A percentile compares a stretch with the other conserved stretches of the same genome.
Conservation (phyloP, 1,140 invertebrate species). For the Zaprionus kolodkinae region DNA sequence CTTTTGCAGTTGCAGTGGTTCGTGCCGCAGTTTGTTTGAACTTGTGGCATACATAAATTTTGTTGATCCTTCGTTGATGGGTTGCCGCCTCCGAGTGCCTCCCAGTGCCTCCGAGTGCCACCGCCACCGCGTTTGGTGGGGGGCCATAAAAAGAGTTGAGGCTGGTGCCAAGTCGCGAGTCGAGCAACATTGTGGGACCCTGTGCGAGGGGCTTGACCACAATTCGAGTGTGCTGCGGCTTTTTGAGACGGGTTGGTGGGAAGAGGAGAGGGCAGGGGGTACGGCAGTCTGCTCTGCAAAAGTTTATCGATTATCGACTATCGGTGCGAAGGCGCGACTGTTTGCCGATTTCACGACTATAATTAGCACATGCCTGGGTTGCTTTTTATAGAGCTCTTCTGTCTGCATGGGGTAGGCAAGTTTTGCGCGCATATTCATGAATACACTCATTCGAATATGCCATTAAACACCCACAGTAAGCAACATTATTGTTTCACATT, state of each 20-base stretch:
- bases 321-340: slow-evolving; percentile 23
- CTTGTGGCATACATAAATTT: slow-evolving; percentile 64
- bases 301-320: slow-evolving; percentile 61
- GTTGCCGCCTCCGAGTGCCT: slow-evolving; percentile 38
- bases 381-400: not conserved
- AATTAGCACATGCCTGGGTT: slow-evolving; percentile 1
- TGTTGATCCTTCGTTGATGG: slow-evolving; percentile 67
- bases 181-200: slow-evolving; percentile 58
- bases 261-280: too few species aligned
- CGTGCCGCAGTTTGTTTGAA: slow-evolving; percentile 52
- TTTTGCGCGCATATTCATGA: slow-evolving; percentile 1
- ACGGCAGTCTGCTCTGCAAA: too few species aligned
- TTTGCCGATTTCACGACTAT: slow-evolving; percentile 7
- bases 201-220: slow-evolving; percentile 28
- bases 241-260: too few species aligned
- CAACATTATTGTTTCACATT: slow-evolving; percentile 41
- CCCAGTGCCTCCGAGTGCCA: slow-evolving; percentile 43
- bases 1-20: not conserved
- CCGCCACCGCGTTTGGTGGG: slow-evolving; percentile 32
- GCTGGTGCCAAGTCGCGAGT: slow-evolving; percentile 35
- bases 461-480: slow-evolving; percentile 58
- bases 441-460: slow-evolving; percentile 35
- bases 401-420: not conserved
- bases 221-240: slow-evolving; percentile 23
- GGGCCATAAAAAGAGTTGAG: slow-evolving; percentile 52